A percentile compares a stretch with the other conserved stretches of the same genome.
These are phyloP conservation scores for Menura novaehollandiae DNA, from an alignment of 2,113 vertebrate genomes.

Conservation along the genomic window DNA sequence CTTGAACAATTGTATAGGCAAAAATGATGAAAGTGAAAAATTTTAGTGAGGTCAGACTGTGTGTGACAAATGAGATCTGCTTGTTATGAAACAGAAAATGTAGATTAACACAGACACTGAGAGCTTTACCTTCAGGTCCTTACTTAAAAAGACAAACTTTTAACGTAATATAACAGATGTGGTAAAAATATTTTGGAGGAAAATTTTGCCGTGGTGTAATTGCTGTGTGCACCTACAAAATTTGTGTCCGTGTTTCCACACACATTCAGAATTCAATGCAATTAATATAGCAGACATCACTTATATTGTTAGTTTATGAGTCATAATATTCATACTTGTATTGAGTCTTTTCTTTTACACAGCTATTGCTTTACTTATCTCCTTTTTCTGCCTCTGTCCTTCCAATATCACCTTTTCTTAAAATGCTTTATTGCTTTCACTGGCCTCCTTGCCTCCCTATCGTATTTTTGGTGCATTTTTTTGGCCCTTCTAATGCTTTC, in stretches of 20 bases:
- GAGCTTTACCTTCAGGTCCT: not conserved
- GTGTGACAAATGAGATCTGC: not conserved
- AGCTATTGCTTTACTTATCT: not conserved
- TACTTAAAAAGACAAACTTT: not conserved
- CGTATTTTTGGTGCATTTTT: not conserved
- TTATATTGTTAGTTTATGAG: not conserved
- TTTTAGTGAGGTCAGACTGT: not conserved
- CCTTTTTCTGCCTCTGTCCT: not conserved
- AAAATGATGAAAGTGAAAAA: not conserved
- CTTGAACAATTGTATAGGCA: not conserved
- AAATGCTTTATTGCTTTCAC: not conserved
- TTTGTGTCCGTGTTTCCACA: not conserved
- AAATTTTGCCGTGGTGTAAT: not conserved
- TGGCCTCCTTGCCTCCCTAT: not conserved
- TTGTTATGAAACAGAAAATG: not conserved
- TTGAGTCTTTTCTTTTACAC: not conserved
- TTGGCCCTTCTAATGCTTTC: not conserved
- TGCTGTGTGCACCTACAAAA: not conserved
- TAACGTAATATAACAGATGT: not conserved
- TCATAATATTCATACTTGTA: not conserved
- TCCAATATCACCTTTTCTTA: not conserved
- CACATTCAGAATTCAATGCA: not conserved
- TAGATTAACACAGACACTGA: not conserved
- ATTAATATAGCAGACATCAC: not conserved
- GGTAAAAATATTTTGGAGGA: not conserved